phyloP scores from a whole-genome alignment of 2,888 invertebrate genomes.

The Orthonychiurus folsomi region DNA sequence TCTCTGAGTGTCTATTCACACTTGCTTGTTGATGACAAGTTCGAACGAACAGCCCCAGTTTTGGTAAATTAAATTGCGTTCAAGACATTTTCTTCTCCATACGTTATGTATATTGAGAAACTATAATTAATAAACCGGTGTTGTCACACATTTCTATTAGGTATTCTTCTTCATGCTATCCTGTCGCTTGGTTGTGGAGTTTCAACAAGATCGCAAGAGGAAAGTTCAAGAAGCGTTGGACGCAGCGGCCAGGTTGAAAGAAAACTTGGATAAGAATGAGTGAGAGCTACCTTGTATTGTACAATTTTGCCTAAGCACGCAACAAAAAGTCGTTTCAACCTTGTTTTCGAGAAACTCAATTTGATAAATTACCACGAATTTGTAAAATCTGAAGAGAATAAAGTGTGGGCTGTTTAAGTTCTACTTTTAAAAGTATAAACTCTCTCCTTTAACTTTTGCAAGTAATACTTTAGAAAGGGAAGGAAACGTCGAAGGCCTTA shows the following conservation, averaged over 20 bases:
- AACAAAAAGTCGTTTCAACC: no score
- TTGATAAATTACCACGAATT: no score
- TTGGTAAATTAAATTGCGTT: constrained; percentile 51
- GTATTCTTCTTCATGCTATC: constrained; percentile 83
- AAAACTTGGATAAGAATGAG: constrained; percentile 46
- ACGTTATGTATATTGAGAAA: no score
- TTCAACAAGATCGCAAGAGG: constrained; percentile 52
- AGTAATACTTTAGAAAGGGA: no score
- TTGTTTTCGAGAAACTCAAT: no score
- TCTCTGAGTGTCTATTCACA: constrained; percentile 85
- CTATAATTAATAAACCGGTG: background rate
- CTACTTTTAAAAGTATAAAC: no score
- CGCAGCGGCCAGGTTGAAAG: constrained; percentile 44
- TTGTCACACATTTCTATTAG: constrained; percentile 44
- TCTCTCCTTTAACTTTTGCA: no score
- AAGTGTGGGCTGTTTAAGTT: no score
- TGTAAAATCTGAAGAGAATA: no score
- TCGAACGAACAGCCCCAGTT: constrained; percentile 81
- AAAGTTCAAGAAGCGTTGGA: constrained; percentile 38
- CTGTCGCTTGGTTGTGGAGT: constrained; percentile 76
- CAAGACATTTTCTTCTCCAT: background rate
- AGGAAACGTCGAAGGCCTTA: no score
- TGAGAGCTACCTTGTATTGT: no score
- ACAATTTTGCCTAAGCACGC: no score
- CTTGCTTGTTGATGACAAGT: constrained; percentile 82